These are phyloP conservation scores for Perizoma affinitatum DNA, from an alignment of 2,888 invertebrate species.

Conservation along the genomic window DNA sequence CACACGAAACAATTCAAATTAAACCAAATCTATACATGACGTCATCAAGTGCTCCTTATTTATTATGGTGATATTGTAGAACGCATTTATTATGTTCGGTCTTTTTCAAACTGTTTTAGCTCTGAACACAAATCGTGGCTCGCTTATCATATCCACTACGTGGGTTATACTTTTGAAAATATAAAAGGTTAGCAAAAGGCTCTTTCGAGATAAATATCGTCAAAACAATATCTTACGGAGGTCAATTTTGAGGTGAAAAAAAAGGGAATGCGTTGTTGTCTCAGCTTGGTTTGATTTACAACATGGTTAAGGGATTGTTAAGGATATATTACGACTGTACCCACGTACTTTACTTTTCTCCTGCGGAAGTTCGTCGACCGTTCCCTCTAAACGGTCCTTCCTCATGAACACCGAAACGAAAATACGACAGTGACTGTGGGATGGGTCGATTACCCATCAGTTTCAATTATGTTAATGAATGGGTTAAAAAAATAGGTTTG, in stretches of 20 bases:
- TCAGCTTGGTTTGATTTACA: slow-evolving; percentile 57
- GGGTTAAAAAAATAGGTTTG: slow-evolving; percentile 54
- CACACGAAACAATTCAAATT: slow-evolving; percentile 67
- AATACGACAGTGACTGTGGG: too few relatives aligned
- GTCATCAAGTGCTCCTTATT: slow-evolving; percentile 55
- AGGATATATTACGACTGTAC: too few relatives aligned
- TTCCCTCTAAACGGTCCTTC: too few relatives aligned
- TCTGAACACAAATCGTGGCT: slow-evolving; percentile 83
- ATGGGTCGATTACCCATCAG: too few relatives aligned
- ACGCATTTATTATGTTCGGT: slow-evolving; percentile 70
- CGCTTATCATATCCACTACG: slow-evolving; percentile 68
- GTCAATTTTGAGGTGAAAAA: slow-evolving; percentile 43
- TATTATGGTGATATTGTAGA: slow-evolving; percentile 56
- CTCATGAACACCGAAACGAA: too few relatives aligned
- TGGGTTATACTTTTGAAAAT: slow-evolving; percentile 64
- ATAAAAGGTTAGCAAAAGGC: slow-evolving; percentile 65
- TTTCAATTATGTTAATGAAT: too few relatives aligned
- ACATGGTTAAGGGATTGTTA: too few relatives aligned
- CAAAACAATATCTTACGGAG: slow-evolving; percentile 56
- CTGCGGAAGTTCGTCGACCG: too few relatives aligned
- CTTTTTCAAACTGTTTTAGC: slow-evolving; percentile 69
- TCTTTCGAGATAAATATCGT: slow-evolving; percentile 62
- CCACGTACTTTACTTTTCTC: too few relatives aligned
- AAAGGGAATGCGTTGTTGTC: slow-evolving; percentile 51
- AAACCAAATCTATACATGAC: slow-evolving; percentile 49